Evolutionary conservation across 1,140 invertebrate genomes (phyloP), one percentile per base, ranked within the genome.

Genomic region (Drosophila melanica): DNA sequence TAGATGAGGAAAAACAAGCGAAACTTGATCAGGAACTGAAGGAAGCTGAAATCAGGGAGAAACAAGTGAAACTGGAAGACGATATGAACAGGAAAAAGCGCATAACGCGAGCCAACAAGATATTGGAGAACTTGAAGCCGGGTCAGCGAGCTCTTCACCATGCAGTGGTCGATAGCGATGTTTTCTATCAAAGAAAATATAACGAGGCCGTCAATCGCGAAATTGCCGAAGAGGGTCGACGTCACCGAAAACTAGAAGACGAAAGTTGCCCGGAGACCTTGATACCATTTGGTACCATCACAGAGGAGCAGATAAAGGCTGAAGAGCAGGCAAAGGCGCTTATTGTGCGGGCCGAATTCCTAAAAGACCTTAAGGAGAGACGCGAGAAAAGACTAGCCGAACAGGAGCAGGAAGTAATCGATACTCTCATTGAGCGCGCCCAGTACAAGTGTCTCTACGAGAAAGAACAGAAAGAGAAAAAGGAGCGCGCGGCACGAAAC

Each of bases 371-470:
- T 7, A 60, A 42, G 5, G 37, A 7, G n/a, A 68, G 62, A 9
- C 33, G 66, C 0, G 6, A 37, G 20, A 16, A 23, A 0, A 54
- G 20, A n/a, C 2, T 30, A 10, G 39, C 23, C 7, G 37, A 53
- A 0, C 27, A 16, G 27, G 30, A 63, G 12, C 37, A 62, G 11
- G 30, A 69, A 11, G 3, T 39, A 3, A 30, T 2, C 11, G 66
- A 69, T 7, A 75, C 58, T 7, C 53, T 66, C 11, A 54, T 81
- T 7, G 81, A 86, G 0, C 74, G 84, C 0, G 84, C 68, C 4
- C 73, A 89, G 23, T 84, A 74, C 41, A 51, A 84, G 41, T 84
- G 80, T 14, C 60, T 90, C 14, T 42, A 72, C 16, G 77, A 80
- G 1, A 47, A 75, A 27, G 84, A 90, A 16, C 27, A 75, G 18